A percentile compares a stretch with the other conserved stretches of the same genome.
Conservation (phyloP, 1,140 invertebrate species). For the Brachionus koreanus region DNA sequence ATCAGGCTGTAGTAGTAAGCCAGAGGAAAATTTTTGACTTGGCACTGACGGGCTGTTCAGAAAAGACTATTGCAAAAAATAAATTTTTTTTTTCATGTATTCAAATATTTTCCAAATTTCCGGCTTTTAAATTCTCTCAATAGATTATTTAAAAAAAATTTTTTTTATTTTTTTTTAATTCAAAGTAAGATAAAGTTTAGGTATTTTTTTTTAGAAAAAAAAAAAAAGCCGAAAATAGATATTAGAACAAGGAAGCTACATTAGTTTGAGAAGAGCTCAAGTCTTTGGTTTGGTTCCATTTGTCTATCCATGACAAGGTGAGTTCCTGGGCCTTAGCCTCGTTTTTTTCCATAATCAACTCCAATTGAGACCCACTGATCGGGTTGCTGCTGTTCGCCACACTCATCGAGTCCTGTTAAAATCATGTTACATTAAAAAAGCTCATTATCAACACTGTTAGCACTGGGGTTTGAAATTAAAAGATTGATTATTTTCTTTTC, state of each 20-base stretch:
- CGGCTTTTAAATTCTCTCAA: background rate
- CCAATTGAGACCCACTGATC: background rate
- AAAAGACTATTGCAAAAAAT: background rate
- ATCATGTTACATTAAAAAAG: background rate
- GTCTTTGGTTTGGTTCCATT: slow-evolving; percentile 33
- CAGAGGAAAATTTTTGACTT: slow-evolving; percentile 26
- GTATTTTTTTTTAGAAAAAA: background rate
- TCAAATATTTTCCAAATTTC: background rate
- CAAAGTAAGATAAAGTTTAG: background rate
- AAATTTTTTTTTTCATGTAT: background rate
- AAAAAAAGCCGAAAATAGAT: background rate
- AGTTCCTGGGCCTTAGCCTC: slow-evolving; percentile 37
- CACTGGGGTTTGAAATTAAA: background rate
- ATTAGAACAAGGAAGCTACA: background rate
- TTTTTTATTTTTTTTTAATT: background rate
- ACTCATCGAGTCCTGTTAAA: background rate
- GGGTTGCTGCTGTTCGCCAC: background rate
- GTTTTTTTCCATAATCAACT: slow-evolving; percentile 25
- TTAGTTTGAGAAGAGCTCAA: background rate
- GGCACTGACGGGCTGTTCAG: slow-evolving; percentile 1
- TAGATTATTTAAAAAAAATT: too few species aligned
- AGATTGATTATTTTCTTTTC: background rate
- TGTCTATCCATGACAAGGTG: slow-evolving; percentile 31
- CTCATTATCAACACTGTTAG: background rate
- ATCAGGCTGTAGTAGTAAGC: slow-evolving; percentile 15